Conservation (phyloP, 2,888 invertebrate genomes). For the Apotomis turbidana region DNA sequence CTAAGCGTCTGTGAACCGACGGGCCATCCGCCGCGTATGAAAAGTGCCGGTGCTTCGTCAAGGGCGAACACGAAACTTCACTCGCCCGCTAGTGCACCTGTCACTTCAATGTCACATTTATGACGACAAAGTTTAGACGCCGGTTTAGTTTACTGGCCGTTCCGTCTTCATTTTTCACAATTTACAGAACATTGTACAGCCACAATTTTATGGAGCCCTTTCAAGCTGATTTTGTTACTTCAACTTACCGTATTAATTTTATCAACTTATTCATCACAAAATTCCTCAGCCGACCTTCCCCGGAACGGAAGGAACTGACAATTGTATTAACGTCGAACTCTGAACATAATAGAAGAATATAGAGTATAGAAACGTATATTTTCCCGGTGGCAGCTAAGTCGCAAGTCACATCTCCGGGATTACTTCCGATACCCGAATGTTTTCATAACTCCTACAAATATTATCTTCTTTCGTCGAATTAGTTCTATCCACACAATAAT, state of each 20-base stretch:
- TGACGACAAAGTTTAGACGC: slow-evolving; percentile 10
- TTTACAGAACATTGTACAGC: neutral
- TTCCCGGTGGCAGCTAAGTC: slow-evolving; percentile 44
- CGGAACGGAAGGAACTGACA: slow-evolving; percentile 38
- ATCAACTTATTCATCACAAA: slow-evolving; percentile 34
- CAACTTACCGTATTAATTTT: slow-evolving; percentile 16
- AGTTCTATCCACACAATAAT: slow-evolving; percentile 59
- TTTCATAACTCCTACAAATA: slow-evolving; percentile 60
- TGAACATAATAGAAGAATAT: slow-evolving; percentile 44
- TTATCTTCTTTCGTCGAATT: slow-evolving; percentile 56
- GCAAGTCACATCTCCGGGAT: slow-evolving; percentile 57
- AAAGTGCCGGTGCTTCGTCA: slow-evolving; percentile 2
- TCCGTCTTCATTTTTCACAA: neutral
- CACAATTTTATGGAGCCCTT: neutral
- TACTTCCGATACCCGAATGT: slow-evolving; percentile 54
- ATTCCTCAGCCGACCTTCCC: slow-evolving; percentile 23
- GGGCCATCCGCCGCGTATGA: slow-evolving; percentile 13
- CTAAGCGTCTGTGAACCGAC: slow-evolving; percentile 24
- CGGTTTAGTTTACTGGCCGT: neutral
- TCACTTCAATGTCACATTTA: slow-evolving; percentile 28
- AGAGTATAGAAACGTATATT: slow-evolving; percentile 38
- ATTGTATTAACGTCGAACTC: slow-evolving; percentile 47
- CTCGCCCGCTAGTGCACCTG: slow-evolving; percentile 24
- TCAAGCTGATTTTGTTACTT: slow-evolving; percentile 6
- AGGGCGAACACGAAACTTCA: slow-evolving; percentile 26